A percentile compares a stretch with the other conserved stretches of the same genome.
Evolutionary conservation across 2,888 invertebrate species (phyloP).

Genomic region (Nomada ferruginata): DNA sequence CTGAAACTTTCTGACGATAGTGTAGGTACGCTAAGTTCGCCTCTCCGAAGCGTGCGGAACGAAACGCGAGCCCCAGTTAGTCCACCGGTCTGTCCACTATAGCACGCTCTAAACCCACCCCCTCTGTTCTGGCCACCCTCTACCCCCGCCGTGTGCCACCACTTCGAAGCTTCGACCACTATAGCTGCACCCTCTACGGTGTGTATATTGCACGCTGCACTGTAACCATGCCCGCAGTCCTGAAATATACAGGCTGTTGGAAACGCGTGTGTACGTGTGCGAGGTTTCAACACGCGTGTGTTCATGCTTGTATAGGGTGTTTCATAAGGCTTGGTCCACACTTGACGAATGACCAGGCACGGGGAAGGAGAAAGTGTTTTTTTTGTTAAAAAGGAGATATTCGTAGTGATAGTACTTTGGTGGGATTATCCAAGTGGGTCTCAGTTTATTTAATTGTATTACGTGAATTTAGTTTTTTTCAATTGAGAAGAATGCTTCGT

Average conservation of each 20-base stretch:
- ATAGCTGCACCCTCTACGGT: slow-evolving; percentile 69
- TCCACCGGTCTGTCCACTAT: slow-evolving; percentile 80
- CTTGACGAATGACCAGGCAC: background rate
- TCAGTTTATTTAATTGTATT: too few relatives aligned
- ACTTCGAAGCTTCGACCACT: slow-evolving; percentile 65
- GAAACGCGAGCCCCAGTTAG: slow-evolving; percentile 82
- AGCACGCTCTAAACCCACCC: slow-evolving; percentile 67
- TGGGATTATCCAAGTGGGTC: too few relatives aligned
- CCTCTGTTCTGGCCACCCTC: slow-evolving; percentile 44
- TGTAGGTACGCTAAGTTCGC: slow-evolving; percentile 75
- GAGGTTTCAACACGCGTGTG: slow-evolving; percentile 24
- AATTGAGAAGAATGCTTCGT: too few relatives aligned
- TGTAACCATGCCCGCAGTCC: slow-evolving; percentile 79
- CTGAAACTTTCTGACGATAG: slow-evolving; percentile 50
- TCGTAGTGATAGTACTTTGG: too few relatives aligned
- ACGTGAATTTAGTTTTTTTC: too few relatives aligned
- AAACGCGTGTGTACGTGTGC: slow-evolving; percentile 66
- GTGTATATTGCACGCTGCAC: slow-evolving; percentile 81
- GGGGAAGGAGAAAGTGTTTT: too few relatives aligned
- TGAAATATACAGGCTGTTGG: slow-evolving; percentile 80
- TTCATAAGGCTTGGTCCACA: slow-evolving; percentile 5
- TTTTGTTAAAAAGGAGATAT: too few relatives aligned
- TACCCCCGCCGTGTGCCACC: slow-evolving; percentile 31
- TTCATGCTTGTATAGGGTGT: slow-evolving; percentile 14
- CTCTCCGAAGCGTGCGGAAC: slow-evolving; percentile 68